These are phyloP conservation scores for Ictidomys tridecemlineatus DNA, from an alignment of 2,113 vertebrate species.

Conservation along the genomic window DNA sequence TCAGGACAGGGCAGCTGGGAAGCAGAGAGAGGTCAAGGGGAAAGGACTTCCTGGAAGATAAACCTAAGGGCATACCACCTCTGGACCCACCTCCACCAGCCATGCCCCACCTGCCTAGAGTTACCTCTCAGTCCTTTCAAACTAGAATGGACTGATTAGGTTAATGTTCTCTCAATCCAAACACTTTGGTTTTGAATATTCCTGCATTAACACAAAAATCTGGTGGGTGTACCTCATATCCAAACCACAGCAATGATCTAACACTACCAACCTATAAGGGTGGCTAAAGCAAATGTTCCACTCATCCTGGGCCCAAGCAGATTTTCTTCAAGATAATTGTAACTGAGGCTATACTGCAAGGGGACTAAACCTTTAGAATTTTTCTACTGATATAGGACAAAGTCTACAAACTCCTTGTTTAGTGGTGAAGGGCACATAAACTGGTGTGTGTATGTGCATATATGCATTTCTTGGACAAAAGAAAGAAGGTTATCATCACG, in stretches of 20 bases:
- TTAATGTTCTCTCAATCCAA: too few species aligned
- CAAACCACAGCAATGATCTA: neutral
- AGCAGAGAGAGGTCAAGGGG: too few species aligned
- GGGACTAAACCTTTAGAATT: neutral
- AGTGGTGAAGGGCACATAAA: neutral
- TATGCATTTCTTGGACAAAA: neutral
- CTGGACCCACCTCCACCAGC: too few species aligned
- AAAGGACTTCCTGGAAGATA: too few species aligned
- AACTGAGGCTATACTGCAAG: neutral
- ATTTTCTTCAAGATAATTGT: neutral
- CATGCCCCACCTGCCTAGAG: too few species aligned
- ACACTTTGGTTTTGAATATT: too few species aligned
- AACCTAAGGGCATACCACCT: too few species aligned
- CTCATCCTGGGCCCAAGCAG: neutral
- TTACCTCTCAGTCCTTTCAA: too few species aligned
- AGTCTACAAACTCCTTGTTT: neutral
- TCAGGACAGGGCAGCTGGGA: too few species aligned
- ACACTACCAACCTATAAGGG: neutral
- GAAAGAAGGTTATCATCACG: neutral
- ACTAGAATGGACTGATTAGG: too few species aligned
- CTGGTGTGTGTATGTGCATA: neutral
- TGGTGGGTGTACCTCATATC: too few species aligned
- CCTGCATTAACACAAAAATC: too few species aligned
- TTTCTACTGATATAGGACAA: neutral
- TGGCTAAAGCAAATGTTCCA: neutral